These are phyloP conservation scores for Tetrapedia diversipes DNA, from an alignment of 2,888 invertebrate species.

Conservation along the genomic window DNA sequence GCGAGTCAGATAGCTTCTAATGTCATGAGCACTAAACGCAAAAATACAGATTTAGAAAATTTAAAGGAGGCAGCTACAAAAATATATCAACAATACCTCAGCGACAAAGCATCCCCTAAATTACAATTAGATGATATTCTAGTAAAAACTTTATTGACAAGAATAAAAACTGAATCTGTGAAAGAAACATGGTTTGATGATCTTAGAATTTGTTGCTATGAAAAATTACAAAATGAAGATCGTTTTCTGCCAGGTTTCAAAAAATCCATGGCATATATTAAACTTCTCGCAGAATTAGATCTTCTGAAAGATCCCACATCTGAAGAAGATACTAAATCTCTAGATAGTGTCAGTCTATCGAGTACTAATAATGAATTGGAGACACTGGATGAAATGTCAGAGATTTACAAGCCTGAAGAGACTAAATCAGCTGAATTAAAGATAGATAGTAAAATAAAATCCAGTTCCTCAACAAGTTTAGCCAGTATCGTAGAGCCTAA, in stretches of 20 bases:
- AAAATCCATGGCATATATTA: slow-evolving; percentile 87
- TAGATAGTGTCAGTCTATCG: slow-evolving; percentile 84
- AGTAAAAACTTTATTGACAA: slow-evolving; percentile 85
- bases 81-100: slow-evolving; percentile 90
- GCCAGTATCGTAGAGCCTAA: slow-evolving; percentile 65
- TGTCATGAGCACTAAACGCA: slow-evolving; percentile 65
- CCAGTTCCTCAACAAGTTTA: slow-evolving; percentile 71
- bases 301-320: slow-evolving; percentile 85
- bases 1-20: slow-evolving; percentile 71
- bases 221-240: slow-evolving; percentile 85
- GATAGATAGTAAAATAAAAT: slow-evolving; percentile 67
- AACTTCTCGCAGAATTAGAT: slow-evolving; percentile 89
- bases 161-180: slow-evolving; percentile 87
- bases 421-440: slow-evolving; percentile 49
- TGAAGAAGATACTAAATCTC: slow-evolving; percentile 85
- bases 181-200: slow-evolving; percentile 93
- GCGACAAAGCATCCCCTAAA: slow-evolving; percentile 87
- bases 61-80: slow-evolving; percentile 88
- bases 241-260: slow-evolving; percentile 87
- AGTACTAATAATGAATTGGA: slow-evolving; percentile 81
- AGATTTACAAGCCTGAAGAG: slow-evolving; percentile 62
- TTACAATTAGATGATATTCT: slow-evolving; percentile 86
- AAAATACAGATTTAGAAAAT: slow-evolving; percentile 81
- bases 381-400: slow-evolving; percentile 73
- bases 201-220: slow-evolving; percentile 88